Conservation (phyloP, 2,113 vertebrate species). For the Guaruba guarouba region DNA sequence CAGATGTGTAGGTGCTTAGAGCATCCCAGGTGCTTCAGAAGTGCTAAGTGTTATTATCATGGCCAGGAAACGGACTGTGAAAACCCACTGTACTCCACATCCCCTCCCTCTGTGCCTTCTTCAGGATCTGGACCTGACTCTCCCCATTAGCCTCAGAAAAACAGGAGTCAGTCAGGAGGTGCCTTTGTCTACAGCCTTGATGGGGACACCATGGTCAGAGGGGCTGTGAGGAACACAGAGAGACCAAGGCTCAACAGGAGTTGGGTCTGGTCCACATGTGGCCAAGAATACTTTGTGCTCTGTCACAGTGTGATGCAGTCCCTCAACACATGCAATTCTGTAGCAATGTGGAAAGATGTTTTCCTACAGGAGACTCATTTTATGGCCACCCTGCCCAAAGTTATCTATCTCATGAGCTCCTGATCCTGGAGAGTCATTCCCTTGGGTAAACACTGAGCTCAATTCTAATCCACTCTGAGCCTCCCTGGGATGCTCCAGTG, state of each 20-base stretch:
- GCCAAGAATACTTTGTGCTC: not conserved
- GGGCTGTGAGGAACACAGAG: not conserved
- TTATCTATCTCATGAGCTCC: not conserved
- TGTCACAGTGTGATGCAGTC: not conserved
- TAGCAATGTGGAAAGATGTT: not conserved
- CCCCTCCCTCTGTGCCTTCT: not conserved
- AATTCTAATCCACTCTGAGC: not conserved
- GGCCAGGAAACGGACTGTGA: constrained; percentile 41
- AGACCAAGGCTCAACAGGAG: not conserved
- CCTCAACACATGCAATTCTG: not conserved
- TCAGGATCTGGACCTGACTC: not conserved
- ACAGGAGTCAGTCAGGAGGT: not conserved
- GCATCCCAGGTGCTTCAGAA: constrained; percentile 48
- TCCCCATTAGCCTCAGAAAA: not conserved
- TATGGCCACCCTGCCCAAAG: not conserved
- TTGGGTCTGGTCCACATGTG: not conserved
- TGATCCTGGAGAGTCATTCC: not conserved
- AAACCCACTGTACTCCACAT: not conserved
- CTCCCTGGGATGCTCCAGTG: not conserved
- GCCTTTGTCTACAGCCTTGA: not conserved
- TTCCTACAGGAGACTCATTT: not conserved
- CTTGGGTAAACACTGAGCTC: not conserved
- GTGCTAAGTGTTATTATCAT: constrained; percentile 53
- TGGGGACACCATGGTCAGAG: not conserved
- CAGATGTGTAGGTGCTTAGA: constrained; percentile 35